Evolutionary conservation across 1,140 invertebrate genomes (phyloP), one percentile per base, ranked within the genome.

Genomic region (Lysiphlebus fabarum): DNA sequence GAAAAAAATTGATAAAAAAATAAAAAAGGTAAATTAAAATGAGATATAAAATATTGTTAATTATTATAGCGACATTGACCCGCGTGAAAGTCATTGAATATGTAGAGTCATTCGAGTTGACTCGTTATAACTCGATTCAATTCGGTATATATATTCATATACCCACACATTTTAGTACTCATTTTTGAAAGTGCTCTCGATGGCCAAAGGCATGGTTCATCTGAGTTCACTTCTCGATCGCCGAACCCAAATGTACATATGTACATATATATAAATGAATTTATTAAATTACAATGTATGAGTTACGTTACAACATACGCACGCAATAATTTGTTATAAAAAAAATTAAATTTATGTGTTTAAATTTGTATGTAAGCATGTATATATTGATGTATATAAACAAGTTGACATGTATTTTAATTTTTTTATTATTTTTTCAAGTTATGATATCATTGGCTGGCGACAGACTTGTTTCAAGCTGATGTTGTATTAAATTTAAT

Each of bases 211-310:
- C 55, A 58, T 63, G 64, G 71, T 71, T 73, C 71, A 73, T 62
- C 65, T 70, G 72, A 74, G 73, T 74, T 75, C 73, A 75, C 67
- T 70, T 61, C 67, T 71, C 70, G 72, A 75, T 71, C 70, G 72
- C 66, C 71, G 71, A 75, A 76, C 69, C 67, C 71, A 66, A 69
- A 68, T 58, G 58, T 47, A n/a, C n/a, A n/a, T n/a, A n/a, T n/a
- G n/a, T n/a, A n/a, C n/a, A n/a, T n/a, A 26, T 26, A 26, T 26
- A 26, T 4, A 26, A 1, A 26, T 26, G 17, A 26, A 26, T 26
- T 26, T 26, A 26, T 26, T 26, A 26, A 26, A 26, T 26, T 26
- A 26, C 17, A 26, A 26, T 26, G 17, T 26, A 26, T 26, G 17
- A 26, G 17, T 26, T 26, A 26, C 17, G 17, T 26, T 26, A 26